A percentile compares a stretch with the other conserved stretches of the same genome.
These are phyloP conservation scores for Catostylus mosaicus DNA, from an alignment of 30 jellyfish, hydroid and myxozoan genomes.

Conservation along the genomic window DNA sequence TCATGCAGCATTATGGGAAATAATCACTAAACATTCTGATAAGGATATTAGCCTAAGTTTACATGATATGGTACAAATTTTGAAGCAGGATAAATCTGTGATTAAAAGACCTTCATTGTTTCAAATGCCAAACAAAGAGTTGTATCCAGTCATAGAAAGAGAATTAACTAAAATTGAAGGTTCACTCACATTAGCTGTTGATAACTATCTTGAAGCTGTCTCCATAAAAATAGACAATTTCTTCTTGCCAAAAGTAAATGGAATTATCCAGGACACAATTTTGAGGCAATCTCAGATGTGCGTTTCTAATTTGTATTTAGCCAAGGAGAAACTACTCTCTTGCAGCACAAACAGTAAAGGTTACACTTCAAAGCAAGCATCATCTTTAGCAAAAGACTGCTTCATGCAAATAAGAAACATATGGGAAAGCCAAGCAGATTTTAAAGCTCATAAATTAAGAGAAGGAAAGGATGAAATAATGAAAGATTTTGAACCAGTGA, in stretches of 20 bases:
- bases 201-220: slow-evolving; percentile 17
- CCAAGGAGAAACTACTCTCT: slow-evolving; percentile 31
- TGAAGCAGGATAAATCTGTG: slow-evolving; percentile 53
- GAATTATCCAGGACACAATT: slow-evolving; percentile 14
- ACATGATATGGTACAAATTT: slow-evolving; percentile 52
- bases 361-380: slow-evolving; percentile 58
- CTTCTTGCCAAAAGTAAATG: slow-evolving; percentile 12
- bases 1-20: slow-evolving; percentile 8
- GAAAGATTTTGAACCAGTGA: slow-evolving; percentile 26
- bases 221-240: background rate
- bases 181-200: background rate
- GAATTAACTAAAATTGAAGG: slow-evolving; percentile 12
- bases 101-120: slow-evolving; percentile 24
- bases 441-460: slow-evolving; percentile 36
- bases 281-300: slow-evolving; percentile 16
- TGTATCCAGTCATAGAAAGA: slow-evolving; percentile 18
- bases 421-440: slow-evolving; percentile 61
- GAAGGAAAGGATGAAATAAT: slow-evolving; percentile 24
- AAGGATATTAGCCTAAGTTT: slow-evolving; percentile 52
- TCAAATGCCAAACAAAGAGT: slow-evolving; percentile 18
- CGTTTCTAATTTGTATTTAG: slow-evolving; percentile 17
- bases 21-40: background rate
- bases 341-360: slow-evolving; percentile 57
- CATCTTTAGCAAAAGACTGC: slow-evolving; percentile 41
- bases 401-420: slow-evolving; percentile 13